A percentile compares a stretch with the other conserved stretches of the same genome.
Evolutionary conservation across 2,113 vertebrate genomes (phyloP).

Genomic region (Hemiprocne comata): DNA sequence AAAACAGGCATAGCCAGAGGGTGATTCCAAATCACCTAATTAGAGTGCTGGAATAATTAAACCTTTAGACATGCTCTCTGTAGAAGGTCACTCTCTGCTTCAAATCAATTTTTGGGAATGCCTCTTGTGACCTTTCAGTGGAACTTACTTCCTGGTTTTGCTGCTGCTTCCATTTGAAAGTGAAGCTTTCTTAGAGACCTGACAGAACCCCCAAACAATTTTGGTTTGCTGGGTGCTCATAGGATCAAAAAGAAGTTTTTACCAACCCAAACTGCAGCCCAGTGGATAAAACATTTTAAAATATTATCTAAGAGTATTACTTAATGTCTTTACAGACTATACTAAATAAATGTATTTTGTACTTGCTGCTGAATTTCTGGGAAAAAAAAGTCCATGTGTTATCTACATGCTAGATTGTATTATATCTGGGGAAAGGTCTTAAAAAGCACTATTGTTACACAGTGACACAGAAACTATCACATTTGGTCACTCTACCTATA

Average conservation of each 20-base stretch:
- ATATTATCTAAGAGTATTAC: not conserved
- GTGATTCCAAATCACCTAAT: not conserved
- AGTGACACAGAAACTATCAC: not conserved
- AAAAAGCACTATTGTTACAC: not conserved
- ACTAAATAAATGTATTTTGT: not conserved
- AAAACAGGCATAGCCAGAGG: not conserved
- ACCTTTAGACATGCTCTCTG: not conserved
- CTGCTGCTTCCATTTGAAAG: not conserved
- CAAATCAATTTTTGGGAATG: not conserved
- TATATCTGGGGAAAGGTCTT: not conserved
- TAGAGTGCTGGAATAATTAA: not conserved
- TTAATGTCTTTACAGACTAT: not conserved
- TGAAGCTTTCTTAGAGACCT: not conserved
- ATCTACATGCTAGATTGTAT: not conserved
- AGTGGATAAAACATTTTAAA: not conserved
- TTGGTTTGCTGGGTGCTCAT: not conserved
- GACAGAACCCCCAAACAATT: not conserved
- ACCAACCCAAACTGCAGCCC: not conserved
- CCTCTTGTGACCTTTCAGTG: not conserved
- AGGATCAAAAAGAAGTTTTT: not conserved
- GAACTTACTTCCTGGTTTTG: not conserved
- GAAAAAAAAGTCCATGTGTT: not conserved
- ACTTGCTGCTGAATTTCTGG: not conserved
- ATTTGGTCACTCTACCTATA: not conserved
- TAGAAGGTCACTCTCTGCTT: not conserved